These are phyloP conservation scores for Alentia gelatinosa DNA, from an alignment of 2,888 invertebrate species.

Conservation along the genomic window DNA sequence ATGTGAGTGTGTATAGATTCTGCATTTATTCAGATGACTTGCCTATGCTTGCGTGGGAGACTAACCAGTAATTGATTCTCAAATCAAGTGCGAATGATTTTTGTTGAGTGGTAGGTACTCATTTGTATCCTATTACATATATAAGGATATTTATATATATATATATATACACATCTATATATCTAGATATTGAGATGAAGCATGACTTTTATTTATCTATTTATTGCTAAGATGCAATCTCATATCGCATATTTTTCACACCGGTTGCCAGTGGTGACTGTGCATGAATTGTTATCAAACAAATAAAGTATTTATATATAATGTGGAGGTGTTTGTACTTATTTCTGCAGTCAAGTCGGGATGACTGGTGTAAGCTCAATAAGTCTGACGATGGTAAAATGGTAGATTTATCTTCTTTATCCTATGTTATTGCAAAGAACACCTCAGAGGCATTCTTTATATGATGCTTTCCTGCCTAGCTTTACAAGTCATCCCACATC, in stretches of 20 bases:
- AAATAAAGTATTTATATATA: conserved; percentile 47
- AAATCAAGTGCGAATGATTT: background rate
- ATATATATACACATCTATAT: background rate
- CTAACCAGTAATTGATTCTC: background rate
- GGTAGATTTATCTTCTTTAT: too few species aligned
- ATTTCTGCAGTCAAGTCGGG: too few species aligned
- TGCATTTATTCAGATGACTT: conserved; percentile 25
- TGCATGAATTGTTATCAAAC: conserved; percentile 41
- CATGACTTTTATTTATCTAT: conserved; percentile 41
- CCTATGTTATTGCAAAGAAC: too few species aligned
- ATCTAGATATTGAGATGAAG: conserved; percentile 21
- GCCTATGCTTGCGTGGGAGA: conserved; percentile 12
- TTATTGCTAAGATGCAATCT: conserved; percentile 47
- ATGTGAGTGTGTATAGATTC: background rate
- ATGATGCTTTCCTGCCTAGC: too few species aligned
- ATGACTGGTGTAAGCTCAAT: too few species aligned
- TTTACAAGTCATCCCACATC: too few species aligned
- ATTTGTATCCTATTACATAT: background rate
- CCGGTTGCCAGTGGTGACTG: conserved; percentile 24
- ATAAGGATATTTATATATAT: background rate
- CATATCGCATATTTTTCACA: conserved; percentile 39
- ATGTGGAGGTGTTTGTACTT: too few species aligned
- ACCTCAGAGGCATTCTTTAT: too few species aligned
- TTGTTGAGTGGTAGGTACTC: conserved; percentile 21
- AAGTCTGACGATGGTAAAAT: too few species aligned